These are phyloP conservation scores for Chionoecetes opilio DNA, from an alignment of 1,140 invertebrate species.

Conservation along the genomic window DNA sequence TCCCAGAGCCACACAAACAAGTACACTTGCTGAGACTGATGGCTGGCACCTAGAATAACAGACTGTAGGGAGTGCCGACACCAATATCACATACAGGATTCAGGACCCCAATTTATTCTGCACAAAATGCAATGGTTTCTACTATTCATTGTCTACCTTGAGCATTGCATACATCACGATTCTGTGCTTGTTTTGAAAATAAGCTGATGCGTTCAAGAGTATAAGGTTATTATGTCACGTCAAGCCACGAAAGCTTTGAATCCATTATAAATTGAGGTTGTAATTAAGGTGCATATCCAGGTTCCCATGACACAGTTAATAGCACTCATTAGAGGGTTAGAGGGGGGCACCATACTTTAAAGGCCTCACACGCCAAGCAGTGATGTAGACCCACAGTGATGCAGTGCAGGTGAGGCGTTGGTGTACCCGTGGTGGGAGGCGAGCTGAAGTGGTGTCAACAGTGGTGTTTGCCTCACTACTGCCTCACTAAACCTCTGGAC, in stretches of 20 bases:
- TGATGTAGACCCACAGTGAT: too few species aligned
- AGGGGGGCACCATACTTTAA: too few species aligned
- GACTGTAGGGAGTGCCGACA: neutral
- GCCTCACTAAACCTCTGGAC: too few species aligned
- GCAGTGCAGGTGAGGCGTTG: too few species aligned
- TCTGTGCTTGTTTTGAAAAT: neutral
- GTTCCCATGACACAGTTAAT: slow-evolving; percentile 7
- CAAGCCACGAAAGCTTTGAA: neutral
- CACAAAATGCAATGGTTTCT: neutral
- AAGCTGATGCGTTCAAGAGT: neutral
- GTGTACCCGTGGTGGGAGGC: too few species aligned
- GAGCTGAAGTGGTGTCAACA: too few species aligned
- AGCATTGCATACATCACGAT: neutral
- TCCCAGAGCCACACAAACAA: neutral
- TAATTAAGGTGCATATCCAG: neutral
- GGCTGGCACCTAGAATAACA: neutral
- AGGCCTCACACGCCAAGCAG: too few species aligned
- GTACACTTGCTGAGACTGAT: neutral
- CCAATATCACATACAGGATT: neutral
- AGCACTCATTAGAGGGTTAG: too few species aligned
- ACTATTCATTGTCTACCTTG: neutral
- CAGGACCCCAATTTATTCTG: neutral
- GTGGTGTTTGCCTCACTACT: too few species aligned
- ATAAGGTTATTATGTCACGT: neutral
- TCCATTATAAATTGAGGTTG: neutral